Evolutionary conservation across 2,888 invertebrate genomes (phyloP), one percentile per base, ranked within the genome.

Genomic region (Scotopteryx bipunctaria): DNA sequence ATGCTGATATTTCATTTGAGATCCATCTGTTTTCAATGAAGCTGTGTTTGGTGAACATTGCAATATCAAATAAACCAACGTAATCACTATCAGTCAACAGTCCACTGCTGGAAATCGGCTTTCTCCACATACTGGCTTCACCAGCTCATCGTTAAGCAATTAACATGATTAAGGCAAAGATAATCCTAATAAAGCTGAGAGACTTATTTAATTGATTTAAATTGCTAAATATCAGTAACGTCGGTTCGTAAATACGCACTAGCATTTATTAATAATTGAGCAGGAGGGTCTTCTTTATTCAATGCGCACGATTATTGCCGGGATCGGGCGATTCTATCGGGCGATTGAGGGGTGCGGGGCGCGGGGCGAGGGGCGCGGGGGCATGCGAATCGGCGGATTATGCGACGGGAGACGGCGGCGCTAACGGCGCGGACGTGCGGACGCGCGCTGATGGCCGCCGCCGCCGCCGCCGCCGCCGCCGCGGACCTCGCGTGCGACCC

Each of bases 251-350:
- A 58, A 60, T 64, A 61, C 42, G 56, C 54, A 55, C 61, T 63
- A 64, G 59, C 69, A 66, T 69, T 64, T 67, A 71, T 69, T 70
- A 71, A 64, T 66, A 71, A 65, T 42, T 35, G 29, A 32, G 38
- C 44, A 52, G 45, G 56, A 23, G 41, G 58, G 35, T 48, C 63
- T 61, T 67, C 67, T 63, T 66, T 71, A 72, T 73, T 69, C 67
- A 68, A 68, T 66, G 67, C 59, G 61, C 64, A 66, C 66, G 66
- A 73, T 69, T 68, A 69, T 67, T 67, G 67, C 53, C 51, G 37
- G 61, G 63, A 69, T 64, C 62, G 60, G 48, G 44, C 45, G 61
- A 70, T 67, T 69, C 56, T 55, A 63, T 64, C 62, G 60, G 57
- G 42, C 59, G 55, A 62, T 64, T 57, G 59, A 48, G 49, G 57